Evolutionary conservation across 2,113 vertebrate species (phyloP).

Genomic region (Puntigrus tetrazona): DNA sequence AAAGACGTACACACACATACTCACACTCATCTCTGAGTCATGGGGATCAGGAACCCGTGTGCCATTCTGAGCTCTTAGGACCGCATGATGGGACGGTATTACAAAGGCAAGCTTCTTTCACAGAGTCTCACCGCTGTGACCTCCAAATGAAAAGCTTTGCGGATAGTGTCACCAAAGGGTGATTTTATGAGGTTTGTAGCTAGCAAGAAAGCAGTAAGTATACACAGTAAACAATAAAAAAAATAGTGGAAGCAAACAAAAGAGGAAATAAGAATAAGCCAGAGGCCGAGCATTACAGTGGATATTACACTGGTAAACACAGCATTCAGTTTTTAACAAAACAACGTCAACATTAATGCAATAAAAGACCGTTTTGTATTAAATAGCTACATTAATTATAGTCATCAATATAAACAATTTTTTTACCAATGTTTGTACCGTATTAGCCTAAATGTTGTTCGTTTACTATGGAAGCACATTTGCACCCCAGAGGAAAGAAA

Average conservation of each 20-base stretch:
- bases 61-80: neutral
- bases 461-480: neutral
- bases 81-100: neutral
- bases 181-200: conserved; percentile 5
- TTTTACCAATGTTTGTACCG: neutral
- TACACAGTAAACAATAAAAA: neutral
- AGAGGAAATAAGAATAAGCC: neutral
- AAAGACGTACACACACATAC: neutral
- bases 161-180: neutral
- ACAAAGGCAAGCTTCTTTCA: neutral
- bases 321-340: too few relatives aligned
- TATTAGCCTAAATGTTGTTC: neutral
- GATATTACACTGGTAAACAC: too few relatives aligned
- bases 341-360: too few relatives aligned
- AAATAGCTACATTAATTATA: neutral
- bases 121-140: neutral
- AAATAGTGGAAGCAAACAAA: neutral
- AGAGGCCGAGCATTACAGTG: neutral
- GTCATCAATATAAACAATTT: neutral
- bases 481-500: neutral
- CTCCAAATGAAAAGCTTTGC: neutral
- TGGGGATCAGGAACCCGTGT: conserved; percentile 17
- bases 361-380: too few relatives aligned
- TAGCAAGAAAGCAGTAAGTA: neutral
- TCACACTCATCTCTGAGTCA: neutral